Conservation (phyloP, 2,113 vertebrate species). For the Strix uralensis region DNA sequence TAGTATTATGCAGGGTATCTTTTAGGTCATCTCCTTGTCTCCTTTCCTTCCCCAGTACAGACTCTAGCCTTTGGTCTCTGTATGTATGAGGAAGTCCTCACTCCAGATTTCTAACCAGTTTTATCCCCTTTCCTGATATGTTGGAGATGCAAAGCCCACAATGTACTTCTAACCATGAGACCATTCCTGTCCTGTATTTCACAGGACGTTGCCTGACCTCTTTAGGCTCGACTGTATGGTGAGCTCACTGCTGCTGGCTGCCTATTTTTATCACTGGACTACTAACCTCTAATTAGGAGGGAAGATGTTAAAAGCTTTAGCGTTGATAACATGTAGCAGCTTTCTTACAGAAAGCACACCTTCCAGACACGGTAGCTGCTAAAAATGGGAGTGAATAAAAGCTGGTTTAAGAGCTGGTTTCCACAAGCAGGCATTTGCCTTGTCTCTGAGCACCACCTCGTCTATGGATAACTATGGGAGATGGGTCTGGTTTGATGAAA, state of each 20-base stretch:
- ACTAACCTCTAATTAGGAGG: conserved; percentile 53
- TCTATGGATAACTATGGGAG: not conserved
- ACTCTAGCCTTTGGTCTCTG: not conserved
- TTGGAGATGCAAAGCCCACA: not conserved
- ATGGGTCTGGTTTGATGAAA: not conserved
- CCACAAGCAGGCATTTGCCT: not conserved
- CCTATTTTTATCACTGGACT: conserved; percentile 48
- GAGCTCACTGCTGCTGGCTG: not conserved
- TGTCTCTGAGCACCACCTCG: not conserved
- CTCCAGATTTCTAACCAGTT: not conserved
- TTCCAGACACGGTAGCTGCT: not conserved
- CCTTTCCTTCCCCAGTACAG: not conserved
- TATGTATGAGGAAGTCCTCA: not conserved
- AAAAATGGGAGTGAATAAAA: not conserved
- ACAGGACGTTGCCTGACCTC: not conserved
- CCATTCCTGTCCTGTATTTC: not conserved
- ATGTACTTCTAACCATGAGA: not conserved
- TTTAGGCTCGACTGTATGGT: not conserved
- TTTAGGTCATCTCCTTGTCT: not conserved
- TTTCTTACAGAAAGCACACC: not conserved
- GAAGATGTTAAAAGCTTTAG: conserved; percentile 31
- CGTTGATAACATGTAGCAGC: not conserved
- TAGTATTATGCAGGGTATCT: not conserved
- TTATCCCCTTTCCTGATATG: fast-evolving
- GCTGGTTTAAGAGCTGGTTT: not conserved